Evolutionary conservation across 2,888 invertebrate species (phyloP), one percentile per base, ranked within the genome.

Genomic region (Agrilus cyanescens): DNA sequence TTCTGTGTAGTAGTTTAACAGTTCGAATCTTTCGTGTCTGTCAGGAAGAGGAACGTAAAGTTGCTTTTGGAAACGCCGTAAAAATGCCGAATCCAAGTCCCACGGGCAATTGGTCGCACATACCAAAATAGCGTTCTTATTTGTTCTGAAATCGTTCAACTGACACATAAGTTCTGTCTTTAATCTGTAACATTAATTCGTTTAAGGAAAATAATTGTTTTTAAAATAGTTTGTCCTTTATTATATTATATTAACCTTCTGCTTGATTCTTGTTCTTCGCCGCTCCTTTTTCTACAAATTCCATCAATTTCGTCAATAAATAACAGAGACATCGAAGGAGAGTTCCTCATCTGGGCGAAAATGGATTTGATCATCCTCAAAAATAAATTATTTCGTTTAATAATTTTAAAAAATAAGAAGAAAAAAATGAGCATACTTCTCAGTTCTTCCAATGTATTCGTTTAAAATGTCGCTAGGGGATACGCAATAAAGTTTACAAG

Each of bases 71-170:
- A 76, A 75, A 34, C 77, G 61, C 40, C 76, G 53, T 41, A 75
- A 53, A 50, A 76, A 74, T 1, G 76, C 77, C 1, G 69, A 57
- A 52, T 77, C 77, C 18, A 77, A 58, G 46, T 77, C 76, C 76
- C 76, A 76, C 1, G 77, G 77, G 51, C 75, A 75, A 57, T 77
- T 77, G 3, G 76, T 77, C 12, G 75, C 75, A 52, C 73, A 71
- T 16, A 76, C 58, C 12, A 76, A 54, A 47, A 73, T 61, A 30
- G 57, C 49, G 38, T 61, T 59, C n/a, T 43, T 41, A 35, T 48
- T 53, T n/a, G 57, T 50, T 46, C 60, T 58, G 35, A 62, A 56
- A 40, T 51, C 54, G 49, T 72, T 69, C 55, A 76, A 63, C 57
- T 75, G 74, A 43, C 68, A 68, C 53, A 76, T 63, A 8, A 76